A percentile compares a stretch with the other conserved stretches of the same genome.
Conservation (phyloP, 2,113 vertebrate species). For the western clawed frog (Xenopus tropicalis) region UCB_Xtro_10.0 CM004444.2:52017501-52018000, state of each 20-base stretch:
- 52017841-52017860: slow-evolving; percentile 78
- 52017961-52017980: slow-evolving; percentile 48
- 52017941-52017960: slow-evolving; percentile 54
- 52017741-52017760: slow-evolving; percentile 66
- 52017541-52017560: no score
- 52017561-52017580: no score
- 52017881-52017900: slow-evolving; percentile 80
- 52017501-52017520: no score
- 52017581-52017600: no score
- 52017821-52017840: slow-evolving; percentile 51
- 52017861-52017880: slow-evolving; percentile 65
- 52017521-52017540: no score
- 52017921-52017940: slow-evolving; percentile 65
- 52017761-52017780: slow-evolving; percentile 50
- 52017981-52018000: slow-evolving; percentile 60
- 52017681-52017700: slow-evolving; percentile 38
- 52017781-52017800: slow-evolving; percentile 44
- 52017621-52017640: slow-evolving; percentile 27
- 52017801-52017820: slow-evolving; percentile 46
- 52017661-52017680: slow-evolving; percentile 6
- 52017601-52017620: slow-evolving; percentile 10
- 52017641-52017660: slow-evolving; percentile 25
- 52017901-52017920: slow-evolving; percentile 67
- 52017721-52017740: slow-evolving; percentile 52
- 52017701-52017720: slow-evolving; percentile 28